These are phyloP conservation scores for Crocodylus rhombifer DNA, from an alignment of 2,797 vertebrate genomes.

Conservation along the genomic window DNA sequence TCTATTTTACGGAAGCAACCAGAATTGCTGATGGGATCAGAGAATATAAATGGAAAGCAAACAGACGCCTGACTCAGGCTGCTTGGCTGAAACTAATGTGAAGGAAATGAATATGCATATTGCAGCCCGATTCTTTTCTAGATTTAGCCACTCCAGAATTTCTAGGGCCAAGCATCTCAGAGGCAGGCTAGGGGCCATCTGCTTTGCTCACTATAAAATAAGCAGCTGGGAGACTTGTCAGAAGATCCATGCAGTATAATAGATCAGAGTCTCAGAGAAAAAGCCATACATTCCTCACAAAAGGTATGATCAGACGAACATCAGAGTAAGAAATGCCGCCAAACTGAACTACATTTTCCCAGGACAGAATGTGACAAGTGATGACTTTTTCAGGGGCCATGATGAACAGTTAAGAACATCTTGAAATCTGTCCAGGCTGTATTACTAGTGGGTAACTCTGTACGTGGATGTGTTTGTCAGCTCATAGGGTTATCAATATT, in stretches of 20 bases:
- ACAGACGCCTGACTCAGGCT: not conserved
- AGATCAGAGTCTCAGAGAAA: no score
- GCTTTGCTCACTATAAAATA: conserved; percentile 29
- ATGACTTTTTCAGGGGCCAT: not conserved
- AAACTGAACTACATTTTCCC: not conserved
- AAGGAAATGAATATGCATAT: not conserved
- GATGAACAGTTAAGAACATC: not conserved
- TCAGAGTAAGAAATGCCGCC: not conserved
- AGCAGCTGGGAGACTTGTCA: not conserved
- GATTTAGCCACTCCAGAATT: not conserved
- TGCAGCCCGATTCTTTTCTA: not conserved
- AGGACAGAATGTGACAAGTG: not conserved
- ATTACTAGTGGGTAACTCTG: not conserved
- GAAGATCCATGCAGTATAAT: not conserved
- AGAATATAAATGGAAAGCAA: not conserved
- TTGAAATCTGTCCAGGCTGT: not conserved
- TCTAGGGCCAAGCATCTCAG: not conserved
- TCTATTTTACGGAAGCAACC: not conserved
- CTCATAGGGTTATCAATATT: not conserved
- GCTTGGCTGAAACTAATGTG: not conserved
- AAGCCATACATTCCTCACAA: not conserved
- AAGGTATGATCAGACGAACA: not conserved
- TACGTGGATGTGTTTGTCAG: not conserved
- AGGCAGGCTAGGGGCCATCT: no score
- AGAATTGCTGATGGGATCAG: not conserved